Percentiles rank a stretch among this genome's conserved stretches.
Evolutionary conservation across 2,113 vertebrate species (phyloP).

Genomic region (Oreocharis arfaki): DNA sequence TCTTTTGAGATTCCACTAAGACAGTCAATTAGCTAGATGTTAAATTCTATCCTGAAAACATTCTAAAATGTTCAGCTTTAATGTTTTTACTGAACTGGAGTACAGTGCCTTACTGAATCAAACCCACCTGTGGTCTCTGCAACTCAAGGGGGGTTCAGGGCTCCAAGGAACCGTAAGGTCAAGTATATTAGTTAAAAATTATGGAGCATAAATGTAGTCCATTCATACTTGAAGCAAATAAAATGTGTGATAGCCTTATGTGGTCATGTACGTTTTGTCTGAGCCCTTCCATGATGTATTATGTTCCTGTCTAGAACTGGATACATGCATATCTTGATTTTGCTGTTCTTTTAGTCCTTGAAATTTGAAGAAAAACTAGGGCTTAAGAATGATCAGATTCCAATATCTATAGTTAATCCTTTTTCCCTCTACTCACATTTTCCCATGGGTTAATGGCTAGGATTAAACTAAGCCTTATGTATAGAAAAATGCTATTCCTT

Average conservation of each 20-base stretch:
- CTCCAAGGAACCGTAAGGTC: fast-evolving
- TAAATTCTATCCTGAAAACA: not conserved
- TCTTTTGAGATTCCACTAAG: not conserved
- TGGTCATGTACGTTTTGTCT: not conserved
- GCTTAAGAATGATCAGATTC: not conserved
- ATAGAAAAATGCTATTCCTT: not conserved
- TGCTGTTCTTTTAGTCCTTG: not conserved
- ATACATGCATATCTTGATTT: not conserved
- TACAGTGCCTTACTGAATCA: not conserved
- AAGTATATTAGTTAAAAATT: not conserved
- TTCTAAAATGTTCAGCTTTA: not conserved
- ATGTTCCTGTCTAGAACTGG: not conserved
- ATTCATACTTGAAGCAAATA: not conserved
- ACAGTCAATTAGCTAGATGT: not conserved
- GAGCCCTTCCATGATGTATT: not conserved
- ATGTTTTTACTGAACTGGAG: not conserved
- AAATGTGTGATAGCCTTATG: not conserved
- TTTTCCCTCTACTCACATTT: not conserved
- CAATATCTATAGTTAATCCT: not conserved
- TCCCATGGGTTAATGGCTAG: not conserved
- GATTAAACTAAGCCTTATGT: not conserved
- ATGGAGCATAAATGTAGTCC: not conserved
- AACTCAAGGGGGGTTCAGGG: not conserved
- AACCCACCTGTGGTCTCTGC: not conserved
- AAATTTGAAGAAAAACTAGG: not conserved